Evolutionary conservation across 2,888 invertebrate species (phyloP).

Genomic region (Mongoloraphidia duomilia): DNA sequence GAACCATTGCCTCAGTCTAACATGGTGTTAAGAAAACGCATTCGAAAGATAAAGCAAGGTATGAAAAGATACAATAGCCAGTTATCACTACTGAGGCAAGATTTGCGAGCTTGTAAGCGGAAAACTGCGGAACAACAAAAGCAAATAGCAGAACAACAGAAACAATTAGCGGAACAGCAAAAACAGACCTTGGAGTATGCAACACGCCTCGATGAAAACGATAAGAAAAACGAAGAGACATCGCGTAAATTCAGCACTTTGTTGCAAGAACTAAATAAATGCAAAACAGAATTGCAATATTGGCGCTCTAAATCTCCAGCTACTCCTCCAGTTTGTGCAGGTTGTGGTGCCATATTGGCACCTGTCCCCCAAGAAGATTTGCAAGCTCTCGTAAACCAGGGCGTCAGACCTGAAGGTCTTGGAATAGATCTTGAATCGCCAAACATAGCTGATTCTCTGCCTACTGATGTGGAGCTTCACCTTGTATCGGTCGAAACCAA

Average conservation of each 20-base stretch:
- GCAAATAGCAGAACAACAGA: conserved; percentile 64
- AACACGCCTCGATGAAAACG: conserved; percentile 71
- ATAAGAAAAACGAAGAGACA: conserved; percentile 82
- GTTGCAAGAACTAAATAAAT: conserved; percentile 77
- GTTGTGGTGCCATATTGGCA: conserved; percentile 50
- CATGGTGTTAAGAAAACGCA: conserved; percentile 73
- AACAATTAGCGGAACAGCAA: conserved; percentile 55
- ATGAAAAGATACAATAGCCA: conserved; percentile 82
- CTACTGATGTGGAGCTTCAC: not conserved
- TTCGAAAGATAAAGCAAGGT: conserved; percentile 75
- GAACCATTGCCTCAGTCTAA: conserved; percentile 64
- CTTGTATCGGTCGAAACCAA: not conserved
- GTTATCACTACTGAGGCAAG: conserved; percentile 60
- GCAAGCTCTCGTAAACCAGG: conserved; percentile 44
- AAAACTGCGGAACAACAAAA: conserved; percentile 77
- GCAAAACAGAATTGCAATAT: conserved; percentile 81
- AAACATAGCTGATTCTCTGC: conserved; percentile 7
- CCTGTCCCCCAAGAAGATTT: conserved; percentile 43
- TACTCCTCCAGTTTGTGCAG: conserved; percentile 51
- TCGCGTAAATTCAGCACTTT: conserved; percentile 79
- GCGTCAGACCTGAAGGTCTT: conserved; percentile 38
- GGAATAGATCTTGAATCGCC: conserved; percentile 20
- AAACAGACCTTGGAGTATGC: conserved; percentile 67
- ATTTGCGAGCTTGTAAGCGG: conserved; percentile 63
- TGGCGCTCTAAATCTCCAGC: conserved; percentile 83